Percentiles rank a stretch among this genome's conserved stretches.
Evolutionary conservation across 2,113 vertebrate genomes (phyloP).

Genomic region (Chlorocebus sabaeus): DNA sequence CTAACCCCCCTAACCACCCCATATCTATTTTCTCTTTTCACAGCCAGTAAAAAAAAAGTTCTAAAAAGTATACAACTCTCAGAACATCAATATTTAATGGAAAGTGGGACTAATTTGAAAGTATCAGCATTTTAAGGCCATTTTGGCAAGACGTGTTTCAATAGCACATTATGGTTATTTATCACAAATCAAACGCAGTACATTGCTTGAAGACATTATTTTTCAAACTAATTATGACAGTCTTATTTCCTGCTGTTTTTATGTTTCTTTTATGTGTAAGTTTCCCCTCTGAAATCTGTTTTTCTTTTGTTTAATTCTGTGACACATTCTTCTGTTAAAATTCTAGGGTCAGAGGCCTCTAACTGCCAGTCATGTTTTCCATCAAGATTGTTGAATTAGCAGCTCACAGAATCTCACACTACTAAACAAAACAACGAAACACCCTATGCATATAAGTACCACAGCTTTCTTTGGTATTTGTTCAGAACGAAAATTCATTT

Average conservation of each 20-base stretch:
- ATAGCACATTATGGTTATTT: constrained; percentile 67
- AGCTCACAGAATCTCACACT: constrained; percentile 63
- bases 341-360: constrained; percentile 64
- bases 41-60: constrained; percentile 65
- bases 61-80: constrained; percentile 47
- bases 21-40: constrained; percentile 61
- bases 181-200: constrained; percentile 70
- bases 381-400: constrained; percentile 71
- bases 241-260: constrained; percentile 74
- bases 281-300: constrained; percentile 65
- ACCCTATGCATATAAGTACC: constrained; percentile 63
- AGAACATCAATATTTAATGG: constrained; percentile 50
- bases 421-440: constrained; percentile 73
- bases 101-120: constrained; percentile 46
- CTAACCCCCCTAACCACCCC: neutral
- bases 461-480: constrained; percentile 75
- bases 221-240: constrained; percentile 75
- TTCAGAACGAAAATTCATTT: constrained; percentile 81
- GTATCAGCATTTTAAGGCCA: constrained; percentile 54
- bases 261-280: constrained; percentile 53
- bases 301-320: constrained; percentile 77
- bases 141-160: constrained; percentile 46
- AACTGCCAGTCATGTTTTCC: constrained; percentile 52
- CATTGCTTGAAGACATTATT: constrained; percentile 70
- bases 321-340: constrained; percentile 63